These are phyloP conservation scores for Armadillidium nasatum DNA, from an alignment of 1,140 invertebrate species.

Conservation along the genomic window DNA sequence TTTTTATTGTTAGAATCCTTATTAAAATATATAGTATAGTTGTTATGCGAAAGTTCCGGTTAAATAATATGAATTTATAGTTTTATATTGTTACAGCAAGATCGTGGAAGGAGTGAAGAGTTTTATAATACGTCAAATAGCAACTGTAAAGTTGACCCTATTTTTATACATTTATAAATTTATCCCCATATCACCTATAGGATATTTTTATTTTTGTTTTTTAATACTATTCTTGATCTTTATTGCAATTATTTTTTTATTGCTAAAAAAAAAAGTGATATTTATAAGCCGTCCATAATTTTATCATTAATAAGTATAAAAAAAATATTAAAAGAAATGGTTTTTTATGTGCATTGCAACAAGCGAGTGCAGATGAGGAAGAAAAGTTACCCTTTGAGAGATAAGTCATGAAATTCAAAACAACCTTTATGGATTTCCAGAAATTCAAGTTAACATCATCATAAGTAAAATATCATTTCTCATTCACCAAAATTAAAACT, in stretches of 20 bases:
- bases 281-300: not conserved
- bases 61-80: not conserved
- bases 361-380: no score
- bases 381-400: no score
- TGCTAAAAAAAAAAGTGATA: not conserved
- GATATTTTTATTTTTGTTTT: conserved; percentile 8
- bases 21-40: conserved; percentile 1
- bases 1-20: not conserved
- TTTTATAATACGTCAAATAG: not conserved
- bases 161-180: conserved; percentile 8
- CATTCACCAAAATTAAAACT: no score
- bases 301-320: not conserved
- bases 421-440: no score
- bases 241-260: not conserved
- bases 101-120: not conserved
- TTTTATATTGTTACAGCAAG: not conserved
- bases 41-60: not conserved
- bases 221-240: not conserved
- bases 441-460: no score
- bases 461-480: no score
- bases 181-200: not conserved
- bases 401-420: no score
- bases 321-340: not conserved
- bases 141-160: not conserved
- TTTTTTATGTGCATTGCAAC: not conserved